Evolutionary conservation across 2,113 vertebrate genomes (phyloP).

Genomic region (Penelope pileata): DNA sequence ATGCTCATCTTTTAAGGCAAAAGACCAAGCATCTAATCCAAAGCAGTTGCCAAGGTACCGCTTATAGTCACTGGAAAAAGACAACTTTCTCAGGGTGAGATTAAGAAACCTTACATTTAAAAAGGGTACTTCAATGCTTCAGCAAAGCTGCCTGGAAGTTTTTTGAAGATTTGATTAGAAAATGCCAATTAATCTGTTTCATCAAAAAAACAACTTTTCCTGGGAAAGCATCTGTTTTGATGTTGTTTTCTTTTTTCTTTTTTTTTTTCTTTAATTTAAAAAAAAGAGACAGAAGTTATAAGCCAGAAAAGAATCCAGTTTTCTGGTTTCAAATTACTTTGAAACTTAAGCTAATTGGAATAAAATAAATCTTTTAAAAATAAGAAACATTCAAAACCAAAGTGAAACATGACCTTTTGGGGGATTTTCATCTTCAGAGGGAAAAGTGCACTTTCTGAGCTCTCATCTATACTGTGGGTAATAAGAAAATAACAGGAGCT

Average conservation of each 20-base stretch:
- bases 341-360: conserved; percentile 64
- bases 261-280: not conserved
- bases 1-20: not conserved
- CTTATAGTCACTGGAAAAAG: not conserved
- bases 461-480: not conserved
- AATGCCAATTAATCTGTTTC: conserved; percentile 40
- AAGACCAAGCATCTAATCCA: not conserved
- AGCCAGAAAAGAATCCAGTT: not conserved
- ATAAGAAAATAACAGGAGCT: not conserved
- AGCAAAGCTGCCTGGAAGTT: not conserved
- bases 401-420: conserved; percentile 44
- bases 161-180: conserved; percentile 58
- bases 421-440: conserved; percentile 52
- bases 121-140: not conserved
- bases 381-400: conserved; percentile 47
- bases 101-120: not conserved
- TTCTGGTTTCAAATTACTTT: conserved; percentile 43
- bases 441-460: not conserved
- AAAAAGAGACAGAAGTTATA: not conserved
- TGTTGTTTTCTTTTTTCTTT: not conserved
- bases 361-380: conserved; percentile 45
- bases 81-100: not conserved
- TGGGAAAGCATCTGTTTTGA: conserved; percentile 50
- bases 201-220: conserved; percentile 17
- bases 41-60: not conserved